Conservation (phyloP, 2,113 vertebrate species). For the Mormoops blainvillei region DNA sequence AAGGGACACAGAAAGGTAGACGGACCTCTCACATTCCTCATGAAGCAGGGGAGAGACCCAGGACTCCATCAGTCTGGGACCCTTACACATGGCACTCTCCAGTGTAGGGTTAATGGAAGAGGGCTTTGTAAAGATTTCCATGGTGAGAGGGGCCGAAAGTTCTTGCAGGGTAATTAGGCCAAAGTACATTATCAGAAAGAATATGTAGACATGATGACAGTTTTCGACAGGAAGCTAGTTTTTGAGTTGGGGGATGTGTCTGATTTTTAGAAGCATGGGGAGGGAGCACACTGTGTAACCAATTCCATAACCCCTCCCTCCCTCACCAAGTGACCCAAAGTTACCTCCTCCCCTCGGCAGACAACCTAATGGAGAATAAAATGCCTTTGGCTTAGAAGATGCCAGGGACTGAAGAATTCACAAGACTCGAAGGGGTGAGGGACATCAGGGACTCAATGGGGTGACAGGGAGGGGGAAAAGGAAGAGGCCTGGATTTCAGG, state of each 20-base stretch:
- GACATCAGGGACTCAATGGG: not conserved
- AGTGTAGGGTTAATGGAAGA: not conserved
- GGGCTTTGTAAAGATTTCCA: not conserved
- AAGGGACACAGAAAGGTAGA: not conserved
- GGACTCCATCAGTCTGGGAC: not conserved
- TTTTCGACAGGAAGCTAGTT: not conserved
- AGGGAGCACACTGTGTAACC: not conserved
- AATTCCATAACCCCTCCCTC: not conserved
- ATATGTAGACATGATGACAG: not conserved
- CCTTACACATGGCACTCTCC: not conserved
- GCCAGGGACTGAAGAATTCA: not conserved
- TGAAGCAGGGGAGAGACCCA: not conserved
- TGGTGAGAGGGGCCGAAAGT: not conserved
- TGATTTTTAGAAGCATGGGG: not conserved
- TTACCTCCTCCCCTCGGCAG: not conserved
- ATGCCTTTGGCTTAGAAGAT: not conserved
- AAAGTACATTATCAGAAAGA: not conserved
- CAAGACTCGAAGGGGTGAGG: not conserved
- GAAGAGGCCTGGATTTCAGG: not conserved
- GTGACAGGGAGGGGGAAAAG: not conserved
- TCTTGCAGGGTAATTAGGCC: not conserved
- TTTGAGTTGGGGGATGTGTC: not conserved
- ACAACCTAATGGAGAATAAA: not conserved
- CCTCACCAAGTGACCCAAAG: not conserved
- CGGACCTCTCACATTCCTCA: not conserved